Percentiles rank a stretch among this genome's conserved stretches.
phyloP scores from a whole-genome alignment of 92 coral and sea anemone genomes.

The Umimayanthus chanpuru region DNA sequence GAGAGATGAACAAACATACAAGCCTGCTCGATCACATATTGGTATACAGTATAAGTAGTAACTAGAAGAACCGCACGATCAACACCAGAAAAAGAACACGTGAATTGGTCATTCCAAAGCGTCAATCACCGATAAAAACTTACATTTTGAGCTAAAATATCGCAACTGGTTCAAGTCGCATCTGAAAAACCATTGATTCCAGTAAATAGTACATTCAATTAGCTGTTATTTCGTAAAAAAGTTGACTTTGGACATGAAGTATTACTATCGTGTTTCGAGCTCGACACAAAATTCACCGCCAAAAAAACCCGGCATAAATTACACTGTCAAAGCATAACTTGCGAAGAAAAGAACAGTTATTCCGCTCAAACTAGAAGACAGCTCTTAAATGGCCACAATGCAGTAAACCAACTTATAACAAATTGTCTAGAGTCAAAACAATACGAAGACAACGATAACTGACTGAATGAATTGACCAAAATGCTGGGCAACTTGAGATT shows the following conservation, averaged over 20 bases:
- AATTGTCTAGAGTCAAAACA: neutral
- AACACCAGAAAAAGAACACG: neutral
- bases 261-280: neutral
- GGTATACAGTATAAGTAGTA: too few relatives aligned
- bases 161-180: neutral
- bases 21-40: too few relatives aligned
- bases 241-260: neutral
- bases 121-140: neutral
- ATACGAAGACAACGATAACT: neutral
- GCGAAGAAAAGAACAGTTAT: neutral
- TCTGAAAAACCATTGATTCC: neutral
- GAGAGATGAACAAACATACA: too few relatives aligned
- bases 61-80: too few relatives aligned
- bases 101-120: neutral
- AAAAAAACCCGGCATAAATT: neutral
- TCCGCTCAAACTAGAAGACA: neutral
- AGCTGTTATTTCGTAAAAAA: neutral
- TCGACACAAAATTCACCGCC: neutral
- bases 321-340: slow-evolving; percentile 1
- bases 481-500: neutral
- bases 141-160: neutral
- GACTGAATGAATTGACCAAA: neutral
- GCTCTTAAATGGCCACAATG: neutral
- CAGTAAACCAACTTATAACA: neutral
- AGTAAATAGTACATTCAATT: neutral